phyloP scores from a whole-genome alignment of 2,888 invertebrate genomes.

The Anarsia innoxiella region DNA sequence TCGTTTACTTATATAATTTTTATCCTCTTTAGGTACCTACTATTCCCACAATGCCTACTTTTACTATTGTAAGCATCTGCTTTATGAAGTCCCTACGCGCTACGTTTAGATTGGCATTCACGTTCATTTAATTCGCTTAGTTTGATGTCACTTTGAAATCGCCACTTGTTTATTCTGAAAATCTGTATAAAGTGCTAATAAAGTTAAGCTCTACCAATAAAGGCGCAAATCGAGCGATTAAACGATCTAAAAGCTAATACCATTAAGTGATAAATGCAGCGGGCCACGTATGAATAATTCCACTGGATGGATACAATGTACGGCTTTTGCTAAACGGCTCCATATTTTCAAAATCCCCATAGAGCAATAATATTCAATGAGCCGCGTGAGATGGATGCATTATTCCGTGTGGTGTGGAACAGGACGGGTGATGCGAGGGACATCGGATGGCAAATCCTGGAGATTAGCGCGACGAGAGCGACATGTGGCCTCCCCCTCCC shows the following conservation, averaged over 20 bases:
- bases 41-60: too few species aligned
- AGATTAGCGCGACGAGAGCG: constrained; percentile 73
- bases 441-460: constrained; percentile 70
- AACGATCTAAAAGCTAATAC: constrained; percentile 70
- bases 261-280: constrained; percentile 74
- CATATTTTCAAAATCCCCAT: constrained; percentile 75
- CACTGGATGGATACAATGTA: constrained; percentile 71
- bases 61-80: too few species aligned
- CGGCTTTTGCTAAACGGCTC: constrained; percentile 72
- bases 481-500: constrained; percentile 71
- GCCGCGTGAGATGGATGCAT: constrained; percentile 58
- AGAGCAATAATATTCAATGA: constrained; percentile 75
- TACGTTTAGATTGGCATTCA: too few species aligned
- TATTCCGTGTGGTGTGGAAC: constrained; percentile 31
- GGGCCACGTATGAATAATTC: constrained; percentile 71
- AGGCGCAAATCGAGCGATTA: constrained; percentile 69
- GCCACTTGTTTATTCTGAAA: too few species aligned
- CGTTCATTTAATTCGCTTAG: too few species aligned
- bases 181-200: constrained; percentile 8
- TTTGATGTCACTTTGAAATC: too few species aligned
- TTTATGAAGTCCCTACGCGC: too few species aligned
- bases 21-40: too few species aligned
- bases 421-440: constrained; percentile 53
- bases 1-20: too few species aligned
- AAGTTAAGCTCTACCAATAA: constrained; percentile 42